Percentiles rank a stretch among this genome's conserved stretches.
These are phyloP conservation scores for Phylloscopus trochilus DNA, from an alignment of 2,113 vertebrate genomes.

Conservation along the genomic window DNA sequence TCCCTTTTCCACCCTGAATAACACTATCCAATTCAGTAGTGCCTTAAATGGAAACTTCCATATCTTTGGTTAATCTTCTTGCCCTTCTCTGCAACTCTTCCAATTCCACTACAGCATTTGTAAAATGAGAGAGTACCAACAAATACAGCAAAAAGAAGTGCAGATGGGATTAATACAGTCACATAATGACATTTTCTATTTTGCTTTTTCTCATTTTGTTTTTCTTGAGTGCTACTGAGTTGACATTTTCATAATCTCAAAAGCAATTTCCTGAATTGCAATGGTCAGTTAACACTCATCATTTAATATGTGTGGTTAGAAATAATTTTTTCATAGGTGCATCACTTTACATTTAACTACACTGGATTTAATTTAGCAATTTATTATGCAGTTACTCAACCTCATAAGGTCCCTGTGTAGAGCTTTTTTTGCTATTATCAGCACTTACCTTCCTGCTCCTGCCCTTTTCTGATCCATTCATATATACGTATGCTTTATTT, in stretches of 20 bases:
- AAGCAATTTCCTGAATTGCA: constrained; percentile 1
- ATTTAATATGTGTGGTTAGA: neutral
- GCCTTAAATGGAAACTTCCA: neutral
- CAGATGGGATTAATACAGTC: neutral
- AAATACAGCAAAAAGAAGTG: neutral
- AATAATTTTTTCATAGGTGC: neutral
- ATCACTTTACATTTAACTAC: neutral
- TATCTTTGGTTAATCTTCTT: neutral
- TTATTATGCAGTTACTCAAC: neutral
- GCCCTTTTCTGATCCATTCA: neutral
- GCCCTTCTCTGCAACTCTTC: neutral
- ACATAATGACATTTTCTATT: neutral
- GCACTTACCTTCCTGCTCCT: neutral
- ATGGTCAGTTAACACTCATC: constrained; percentile 13
- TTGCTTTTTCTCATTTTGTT: constrained; percentile 3
- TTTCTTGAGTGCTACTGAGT: neutral
- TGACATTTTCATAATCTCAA: constrained; percentile 28
- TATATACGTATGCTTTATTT: neutral
- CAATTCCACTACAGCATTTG: neutral
- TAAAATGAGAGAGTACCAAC: neutral
- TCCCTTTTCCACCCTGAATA: neutral
- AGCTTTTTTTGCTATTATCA: neutral
- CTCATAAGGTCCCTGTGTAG: neutral
- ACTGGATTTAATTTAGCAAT: neutral
- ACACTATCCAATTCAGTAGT: neutral